Evolutionary conservation across 2,888 invertebrate genomes (phyloP).

Genomic region (Drosophila falleni): DNA sequence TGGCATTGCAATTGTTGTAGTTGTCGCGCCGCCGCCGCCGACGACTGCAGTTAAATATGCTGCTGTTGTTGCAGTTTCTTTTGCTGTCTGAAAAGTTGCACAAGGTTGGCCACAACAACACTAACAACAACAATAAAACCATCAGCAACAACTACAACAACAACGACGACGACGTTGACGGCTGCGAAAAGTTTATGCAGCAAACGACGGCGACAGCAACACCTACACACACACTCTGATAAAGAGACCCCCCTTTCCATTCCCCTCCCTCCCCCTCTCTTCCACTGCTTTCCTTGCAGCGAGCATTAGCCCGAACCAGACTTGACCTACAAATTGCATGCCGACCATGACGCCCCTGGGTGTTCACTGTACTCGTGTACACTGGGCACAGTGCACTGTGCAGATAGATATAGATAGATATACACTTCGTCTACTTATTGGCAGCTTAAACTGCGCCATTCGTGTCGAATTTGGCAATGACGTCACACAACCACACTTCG

Average conservation of each 20-base stretch:
- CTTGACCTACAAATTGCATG: slow-evolving; percentile 73
- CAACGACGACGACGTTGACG: slow-evolving; percentile 49
- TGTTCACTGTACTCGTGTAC: slow-evolving; percentile 34
- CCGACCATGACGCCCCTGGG: slow-evolving; percentile 59
- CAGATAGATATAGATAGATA: too few species aligned
- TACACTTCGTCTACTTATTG: slow-evolving; percentile 40
- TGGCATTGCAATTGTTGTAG: slow-evolving; percentile 60
- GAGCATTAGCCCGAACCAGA: slow-evolving; percentile 58
- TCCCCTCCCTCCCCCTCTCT: not conserved
- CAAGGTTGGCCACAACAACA: slow-evolving; percentile 70
- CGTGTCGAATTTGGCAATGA: slow-evolving; percentile 35
- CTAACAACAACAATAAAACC: slow-evolving; percentile 16
- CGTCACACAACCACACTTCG: slow-evolving; percentile 31
- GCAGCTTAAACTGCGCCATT: slow-evolving; percentile 52
- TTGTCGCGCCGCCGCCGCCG: slow-evolving; percentile 58
- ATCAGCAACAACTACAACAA: slow-evolving; percentile 26
- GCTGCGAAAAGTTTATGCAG: slow-evolving; percentile 75
- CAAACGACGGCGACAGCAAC: slow-evolving; percentile 67
- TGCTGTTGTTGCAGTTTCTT: slow-evolving; percentile 66
- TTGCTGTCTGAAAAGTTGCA: slow-evolving; percentile 78
- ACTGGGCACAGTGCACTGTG: too few species aligned
- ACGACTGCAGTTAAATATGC: slow-evolving; percentile 75
- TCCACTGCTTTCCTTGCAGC: not conserved
- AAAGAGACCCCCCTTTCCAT: not conserved
- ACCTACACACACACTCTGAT: slow-evolving; percentile 59